Percentiles rank a stretch among this genome's conserved stretches.
These are phyloP conservation scores for Branchipolynoe longqiensis DNA, from an alignment of 2,888 invertebrate species.

Conservation along the genomic window DNA sequence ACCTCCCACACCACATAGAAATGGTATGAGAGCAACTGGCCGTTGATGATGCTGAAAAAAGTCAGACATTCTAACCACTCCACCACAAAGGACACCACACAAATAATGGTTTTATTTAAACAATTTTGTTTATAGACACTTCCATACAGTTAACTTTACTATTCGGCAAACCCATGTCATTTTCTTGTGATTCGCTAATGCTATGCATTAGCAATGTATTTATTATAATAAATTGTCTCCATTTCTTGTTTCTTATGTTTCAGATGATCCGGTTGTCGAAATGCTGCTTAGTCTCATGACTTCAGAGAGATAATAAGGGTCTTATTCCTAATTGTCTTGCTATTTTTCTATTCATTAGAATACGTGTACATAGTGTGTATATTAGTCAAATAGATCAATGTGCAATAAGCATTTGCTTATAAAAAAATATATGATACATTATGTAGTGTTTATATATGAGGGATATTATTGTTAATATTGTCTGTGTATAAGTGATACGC, in stretches of 20 bases:
- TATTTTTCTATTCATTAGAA: constrained; percentile 1
- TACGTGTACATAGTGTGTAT: too few relatives aligned
- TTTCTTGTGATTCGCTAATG: background rate
- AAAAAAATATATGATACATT: too few relatives aligned
- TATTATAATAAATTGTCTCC: background rate
- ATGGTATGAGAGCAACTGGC: too few relatives aligned
- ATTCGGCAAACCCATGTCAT: background rate
- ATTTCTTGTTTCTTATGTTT: background rate
- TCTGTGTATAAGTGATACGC: too few relatives aligned
- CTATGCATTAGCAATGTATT: background rate
- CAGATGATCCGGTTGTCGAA: constrained; percentile 54
- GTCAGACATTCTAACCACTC: too few relatives aligned
- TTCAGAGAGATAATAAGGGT: constrained; percentile 39
- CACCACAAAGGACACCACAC: background rate
- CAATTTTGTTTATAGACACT: background rate
- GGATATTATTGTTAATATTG: too few relatives aligned
- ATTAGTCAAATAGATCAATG: too few relatives aligned
- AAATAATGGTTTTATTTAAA: background rate
- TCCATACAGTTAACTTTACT: background rate
- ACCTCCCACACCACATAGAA: too few relatives aligned
- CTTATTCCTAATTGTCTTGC: background rate
- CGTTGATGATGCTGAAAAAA: too few relatives aligned
- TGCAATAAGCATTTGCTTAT: too few relatives aligned
- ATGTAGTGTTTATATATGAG: too few relatives aligned
- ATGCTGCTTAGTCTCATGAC: constrained; percentile 38